Conservation (phyloP, 2,888 invertebrate genomes). For the Eurois occulta region DNA sequence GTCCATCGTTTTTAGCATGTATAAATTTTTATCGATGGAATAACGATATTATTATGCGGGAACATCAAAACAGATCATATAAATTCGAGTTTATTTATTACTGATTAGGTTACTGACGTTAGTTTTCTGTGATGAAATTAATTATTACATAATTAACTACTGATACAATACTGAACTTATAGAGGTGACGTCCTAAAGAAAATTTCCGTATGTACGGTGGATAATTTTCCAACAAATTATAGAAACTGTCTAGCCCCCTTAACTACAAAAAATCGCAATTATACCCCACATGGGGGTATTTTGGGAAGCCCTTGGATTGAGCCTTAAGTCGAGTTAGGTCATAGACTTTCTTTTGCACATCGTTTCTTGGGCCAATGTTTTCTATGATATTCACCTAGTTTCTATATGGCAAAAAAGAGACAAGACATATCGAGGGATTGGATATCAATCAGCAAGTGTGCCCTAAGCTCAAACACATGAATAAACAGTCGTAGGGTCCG, state of each 20-base stretch:
- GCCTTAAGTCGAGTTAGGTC: too few species aligned
- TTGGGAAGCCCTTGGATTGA: not conserved
- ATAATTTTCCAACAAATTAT: not conserved
- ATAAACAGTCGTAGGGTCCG: slow-evolving; percentile 34
- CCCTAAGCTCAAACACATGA: slow-evolving; percentile 19
- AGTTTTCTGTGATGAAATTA: slow-evolving; percentile 4
- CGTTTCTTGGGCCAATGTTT: not conserved
- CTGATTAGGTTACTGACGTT: slow-evolving; percentile 1
- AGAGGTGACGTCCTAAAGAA: not conserved
- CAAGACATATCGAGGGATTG: not conserved
- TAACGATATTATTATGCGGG: slow-evolving; percentile 30
- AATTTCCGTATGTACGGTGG: not conserved
- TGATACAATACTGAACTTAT: not conserved
- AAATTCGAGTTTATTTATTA: slow-evolving; percentile 22
- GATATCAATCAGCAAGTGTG: slow-evolving; percentile 8
- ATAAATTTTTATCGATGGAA: slow-evolving; percentile 32
- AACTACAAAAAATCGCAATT: not conserved
- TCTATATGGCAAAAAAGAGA: not conserved
- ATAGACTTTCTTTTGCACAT: not conserved
- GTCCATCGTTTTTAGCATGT: slow-evolving; percentile 27
- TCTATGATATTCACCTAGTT: not conserved
- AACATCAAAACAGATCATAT: slow-evolving; percentile 30
- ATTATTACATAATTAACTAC: not conserved
- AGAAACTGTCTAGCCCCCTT: not conserved
- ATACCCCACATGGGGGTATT: not conserved